A percentile compares a stretch with the other conserved stretches of the same genome.
Conservation (phyloP, 2,888 invertebrate species). For the Opisthograptis luteolata region DNA sequence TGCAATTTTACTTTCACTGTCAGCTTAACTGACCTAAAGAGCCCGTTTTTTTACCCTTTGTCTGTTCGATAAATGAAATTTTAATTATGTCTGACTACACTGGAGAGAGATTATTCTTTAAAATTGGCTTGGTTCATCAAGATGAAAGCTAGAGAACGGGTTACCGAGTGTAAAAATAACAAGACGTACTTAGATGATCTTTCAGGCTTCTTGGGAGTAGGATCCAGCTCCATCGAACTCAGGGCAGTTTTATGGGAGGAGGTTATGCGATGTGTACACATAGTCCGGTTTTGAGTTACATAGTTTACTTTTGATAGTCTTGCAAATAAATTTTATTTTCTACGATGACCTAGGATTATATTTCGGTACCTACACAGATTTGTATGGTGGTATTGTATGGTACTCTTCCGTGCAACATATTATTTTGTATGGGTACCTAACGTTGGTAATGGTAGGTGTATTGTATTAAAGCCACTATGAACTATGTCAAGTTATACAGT, state of each 20-base stretch:
- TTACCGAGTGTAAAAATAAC: not conserved
- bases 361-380: no score
- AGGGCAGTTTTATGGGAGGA: not conserved
- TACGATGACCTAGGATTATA: no score
- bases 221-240: not conserved
- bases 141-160: not conserved
- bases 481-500: not conserved
- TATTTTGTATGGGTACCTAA: no score
- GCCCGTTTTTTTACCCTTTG: constrained; percentile 13
- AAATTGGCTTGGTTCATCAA: constrained; percentile 3
- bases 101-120: constrained; percentile 3
- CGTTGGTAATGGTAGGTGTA: no score
- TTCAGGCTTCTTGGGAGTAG: not conserved
- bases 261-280: not conserved
- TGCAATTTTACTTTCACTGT: constrained; percentile 43
- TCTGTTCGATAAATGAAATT: constrained; percentile 14
- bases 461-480: no score
- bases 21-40: constrained; percentile 34
- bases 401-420: no score
- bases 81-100: constrained; percentile 4
- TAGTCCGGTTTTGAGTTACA: not conserved
- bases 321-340: no score
- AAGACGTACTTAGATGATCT: not conserved
- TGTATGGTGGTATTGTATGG: no score
- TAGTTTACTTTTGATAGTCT: no score